A percentile compares a stretch with the other conserved stretches of the same genome.
phyloP scores from a whole-genome alignment of 1,140 invertebrate species.

The Nomia melanderi region DNA sequence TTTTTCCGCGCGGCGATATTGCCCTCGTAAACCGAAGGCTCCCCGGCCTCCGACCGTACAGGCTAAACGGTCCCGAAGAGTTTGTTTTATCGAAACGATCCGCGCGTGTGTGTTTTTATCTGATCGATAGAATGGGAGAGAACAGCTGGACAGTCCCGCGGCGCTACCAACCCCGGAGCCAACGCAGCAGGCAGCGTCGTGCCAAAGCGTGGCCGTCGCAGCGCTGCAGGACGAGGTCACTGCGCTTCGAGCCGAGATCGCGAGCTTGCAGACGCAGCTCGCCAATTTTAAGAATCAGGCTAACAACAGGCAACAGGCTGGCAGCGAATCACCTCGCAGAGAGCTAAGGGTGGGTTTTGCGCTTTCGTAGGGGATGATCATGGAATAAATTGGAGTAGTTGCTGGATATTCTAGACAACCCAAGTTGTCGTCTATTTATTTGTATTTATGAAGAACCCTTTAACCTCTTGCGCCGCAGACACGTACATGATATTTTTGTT shows the following conservation, averaged over 20 bases:
- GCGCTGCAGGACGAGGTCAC: slow-evolving; percentile 82
- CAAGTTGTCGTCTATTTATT: too few species aligned
- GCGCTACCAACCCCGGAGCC: slow-evolving; percentile 79
- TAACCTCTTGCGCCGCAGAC: too few species aligned
- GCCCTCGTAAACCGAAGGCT: neutral
- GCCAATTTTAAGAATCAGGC: slow-evolving; percentile 68
- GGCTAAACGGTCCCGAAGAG: neutral
- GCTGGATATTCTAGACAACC: too few species aligned
- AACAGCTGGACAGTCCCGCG: slow-evolving; percentile 70
- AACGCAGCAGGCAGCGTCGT: slow-evolving; percentile 76
- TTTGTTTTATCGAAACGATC: neutral
- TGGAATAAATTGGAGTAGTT: too few species aligned
- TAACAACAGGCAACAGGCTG: slow-evolving; percentile 58
- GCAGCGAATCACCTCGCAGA: slow-evolving; percentile 69
- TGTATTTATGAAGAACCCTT: too few species aligned
- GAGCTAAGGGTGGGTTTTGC: slow-evolving; percentile 64
- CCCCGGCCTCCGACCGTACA: too few species aligned
- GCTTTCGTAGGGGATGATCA: too few species aligned
- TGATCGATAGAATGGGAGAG: slow-evolving; percentile 61
- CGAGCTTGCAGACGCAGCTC: slow-evolving; percentile 81
- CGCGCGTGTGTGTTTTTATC: neutral
- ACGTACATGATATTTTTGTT: too few species aligned
- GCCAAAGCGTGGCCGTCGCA: slow-evolving; percentile 70
- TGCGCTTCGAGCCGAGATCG: slow-evolving; percentile 81
- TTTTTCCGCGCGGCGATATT: too few species aligned